Conservation (phyloP, 2,797 vertebrate species). For the Bovichtus variegatus region DNA sequence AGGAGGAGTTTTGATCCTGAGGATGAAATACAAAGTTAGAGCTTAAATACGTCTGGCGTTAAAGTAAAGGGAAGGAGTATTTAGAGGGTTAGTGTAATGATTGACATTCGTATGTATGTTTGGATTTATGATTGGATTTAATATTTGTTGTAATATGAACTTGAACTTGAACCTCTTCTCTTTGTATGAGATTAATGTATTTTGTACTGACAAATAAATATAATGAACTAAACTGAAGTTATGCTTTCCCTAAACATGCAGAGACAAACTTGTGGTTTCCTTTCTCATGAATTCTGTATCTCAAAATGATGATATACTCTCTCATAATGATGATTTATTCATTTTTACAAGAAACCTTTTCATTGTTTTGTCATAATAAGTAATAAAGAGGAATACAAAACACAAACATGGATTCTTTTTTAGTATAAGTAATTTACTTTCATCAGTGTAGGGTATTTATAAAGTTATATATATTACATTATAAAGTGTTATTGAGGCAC, state of each 20-base stretch:
- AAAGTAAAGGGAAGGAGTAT: neutral
- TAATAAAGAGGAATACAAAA: neutral
- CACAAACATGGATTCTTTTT: neutral
- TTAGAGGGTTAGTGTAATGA: neutral
- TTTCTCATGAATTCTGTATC: neutral
- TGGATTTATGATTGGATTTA: neutral
- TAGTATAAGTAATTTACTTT: too few relatives aligned
- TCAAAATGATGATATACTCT: neutral
- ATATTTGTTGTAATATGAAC: neutral
- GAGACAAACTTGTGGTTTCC: neutral
- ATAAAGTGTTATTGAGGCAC: too few relatives aligned
- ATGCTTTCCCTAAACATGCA: too few relatives aligned
- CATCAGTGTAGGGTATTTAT: too few relatives aligned
- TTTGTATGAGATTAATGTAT: neutral
- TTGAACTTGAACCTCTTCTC: too few relatives aligned
- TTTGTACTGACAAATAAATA: too few relatives aligned
- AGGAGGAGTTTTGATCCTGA: conserved; percentile 18
- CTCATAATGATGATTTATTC: neutral
- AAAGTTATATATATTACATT: too few relatives aligned
- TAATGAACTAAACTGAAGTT: too few relatives aligned
- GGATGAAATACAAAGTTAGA: conserved; percentile 9
- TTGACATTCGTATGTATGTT: neutral
- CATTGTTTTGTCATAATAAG: too few relatives aligned
- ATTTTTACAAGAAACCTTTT: neutral
- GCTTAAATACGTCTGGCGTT: neutral